Percentiles rank a stretch among this genome's conserved stretches.
These are phyloP conservation scores for Poecilus cupreus DNA, from an alignment of 2,888 invertebrate species.

Conservation along the genomic window DNA sequence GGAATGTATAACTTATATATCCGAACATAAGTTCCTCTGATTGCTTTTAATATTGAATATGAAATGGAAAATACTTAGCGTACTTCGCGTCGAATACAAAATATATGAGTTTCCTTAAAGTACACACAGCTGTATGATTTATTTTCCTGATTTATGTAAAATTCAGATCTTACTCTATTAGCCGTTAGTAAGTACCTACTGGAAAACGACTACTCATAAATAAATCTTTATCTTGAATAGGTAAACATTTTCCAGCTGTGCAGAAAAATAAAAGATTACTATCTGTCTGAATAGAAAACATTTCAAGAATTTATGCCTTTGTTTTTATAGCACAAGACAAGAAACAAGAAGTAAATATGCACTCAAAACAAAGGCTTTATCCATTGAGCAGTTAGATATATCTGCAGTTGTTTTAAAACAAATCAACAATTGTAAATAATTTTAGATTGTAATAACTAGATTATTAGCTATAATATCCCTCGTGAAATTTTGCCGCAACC, in stretches of 20 bases:
- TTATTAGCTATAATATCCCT: no score
- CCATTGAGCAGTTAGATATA: no score
- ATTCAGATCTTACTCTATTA: neutral
- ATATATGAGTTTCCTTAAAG: slow-evolving; percentile 7
- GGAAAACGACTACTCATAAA: neutral
- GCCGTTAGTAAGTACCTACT: neutral
- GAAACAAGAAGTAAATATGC: no score
- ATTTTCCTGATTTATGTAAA: slow-evolving; percentile 2
- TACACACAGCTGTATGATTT: slow-evolving; percentile 11
- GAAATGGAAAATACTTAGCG: neutral
- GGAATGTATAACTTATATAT: neutral
- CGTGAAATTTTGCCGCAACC: no score
- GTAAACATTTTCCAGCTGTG: neutral
- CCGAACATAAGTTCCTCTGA: slow-evolving; percentile 24
- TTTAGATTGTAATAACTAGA: no score
- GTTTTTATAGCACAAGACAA: no score
- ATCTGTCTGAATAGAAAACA: neutral
- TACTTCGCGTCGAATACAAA: neutral
- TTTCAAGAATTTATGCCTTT: neutral
- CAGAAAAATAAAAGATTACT: neutral
- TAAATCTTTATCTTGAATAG: slow-evolving; percentile 28
- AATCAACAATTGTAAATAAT: no score
- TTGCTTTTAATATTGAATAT: slow-evolving; percentile 34
- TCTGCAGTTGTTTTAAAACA: no score
- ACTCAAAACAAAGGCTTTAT: no score